Evolutionary conservation across 1,140 invertebrate genomes (phyloP).

Genomic region (Papilio aristodemus): DNA sequence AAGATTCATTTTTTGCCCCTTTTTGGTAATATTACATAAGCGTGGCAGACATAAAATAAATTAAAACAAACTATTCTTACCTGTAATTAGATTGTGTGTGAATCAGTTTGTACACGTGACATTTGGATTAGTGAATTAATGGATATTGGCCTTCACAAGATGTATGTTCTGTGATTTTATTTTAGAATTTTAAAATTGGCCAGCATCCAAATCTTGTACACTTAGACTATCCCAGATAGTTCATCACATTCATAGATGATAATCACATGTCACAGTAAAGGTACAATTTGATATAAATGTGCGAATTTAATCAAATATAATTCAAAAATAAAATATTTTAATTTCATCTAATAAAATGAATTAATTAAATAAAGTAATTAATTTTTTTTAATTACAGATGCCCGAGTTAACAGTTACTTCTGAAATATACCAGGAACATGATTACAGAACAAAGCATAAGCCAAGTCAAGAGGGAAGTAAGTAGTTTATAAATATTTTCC

Average conservation of each 20-base stretch:
- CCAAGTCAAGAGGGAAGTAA: conserved; percentile 70
- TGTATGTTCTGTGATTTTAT: conserved; percentile 56
- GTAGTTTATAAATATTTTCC: conserved; percentile 38
- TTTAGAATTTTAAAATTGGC: conserved; percentile 77
- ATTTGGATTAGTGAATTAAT: conserved; percentile 12
- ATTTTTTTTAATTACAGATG: conserved; percentile 59
- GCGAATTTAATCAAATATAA: not conserved
- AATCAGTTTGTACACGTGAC: not conserved
- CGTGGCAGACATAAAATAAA: not conserved
- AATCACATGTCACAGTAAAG: conserved; percentile 18
- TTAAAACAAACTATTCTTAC: not conserved
- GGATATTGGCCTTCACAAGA: conserved; percentile 42
- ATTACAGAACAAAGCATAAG: conserved; percentile 67
- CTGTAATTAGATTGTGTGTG: not conserved
- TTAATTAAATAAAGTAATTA: conserved; percentile 22
- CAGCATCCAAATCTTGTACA: conserved; percentile 70
- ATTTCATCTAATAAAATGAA: not conserved
- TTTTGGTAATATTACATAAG: not conserved
- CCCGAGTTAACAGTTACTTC: conserved; percentile 75
- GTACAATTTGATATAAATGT: conserved; percentile 9
- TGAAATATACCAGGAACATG: conserved; percentile 77
- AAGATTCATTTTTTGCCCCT: not conserved
- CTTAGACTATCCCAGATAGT: conserved; percentile 49
- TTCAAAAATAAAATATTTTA: not conserved
- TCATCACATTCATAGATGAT: conserved; percentile 16